Conservation (phyloP, 2,888 invertebrate species). For the Dichetophora obliterata region DNA sequence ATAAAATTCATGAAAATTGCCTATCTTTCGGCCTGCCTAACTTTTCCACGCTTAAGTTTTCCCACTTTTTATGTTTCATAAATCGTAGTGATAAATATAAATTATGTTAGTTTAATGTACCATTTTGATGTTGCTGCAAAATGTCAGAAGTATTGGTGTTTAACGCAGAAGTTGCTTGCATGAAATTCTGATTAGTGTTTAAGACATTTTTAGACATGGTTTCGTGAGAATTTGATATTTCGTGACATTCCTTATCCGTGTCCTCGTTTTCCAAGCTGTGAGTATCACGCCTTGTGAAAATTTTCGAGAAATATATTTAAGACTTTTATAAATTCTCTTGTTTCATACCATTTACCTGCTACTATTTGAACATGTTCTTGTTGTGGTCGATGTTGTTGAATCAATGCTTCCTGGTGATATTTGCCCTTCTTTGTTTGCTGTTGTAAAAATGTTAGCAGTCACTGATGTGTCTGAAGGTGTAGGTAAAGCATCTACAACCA, state of each 20-base stretch:
- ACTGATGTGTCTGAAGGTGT: constrained; percentile 62
- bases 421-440: constrained; percentile 64
- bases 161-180: background rate
- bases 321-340: background rate
- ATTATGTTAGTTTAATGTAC: constrained; percentile 38
- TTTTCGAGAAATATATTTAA: background rate
- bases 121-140: constrained; percentile 47
- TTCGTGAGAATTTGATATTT: background rate
- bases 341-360: background rate
- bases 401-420: constrained; percentile 38
- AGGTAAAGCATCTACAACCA: constrained; percentile 49
- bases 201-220: background rate
- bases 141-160: background rate
- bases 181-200: background rate
- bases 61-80: too few species aligned
- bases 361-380: background rate
- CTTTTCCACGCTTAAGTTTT: too few species aligned
- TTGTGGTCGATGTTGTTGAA: background rate
- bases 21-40: too few species aligned
- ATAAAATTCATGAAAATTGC: too few species aligned
- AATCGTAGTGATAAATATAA: background rate
- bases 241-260: background rate
- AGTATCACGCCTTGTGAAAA: background rate
- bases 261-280: background rate
- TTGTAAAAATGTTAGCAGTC: constrained; percentile 66